A percentile compares a stretch with the other conserved stretches of the same genome.
Evolutionary conservation across 37 sponge, comb jelly and placozoan species (phyloP).

Genomic region (Spongilla lacustris): DNA sequence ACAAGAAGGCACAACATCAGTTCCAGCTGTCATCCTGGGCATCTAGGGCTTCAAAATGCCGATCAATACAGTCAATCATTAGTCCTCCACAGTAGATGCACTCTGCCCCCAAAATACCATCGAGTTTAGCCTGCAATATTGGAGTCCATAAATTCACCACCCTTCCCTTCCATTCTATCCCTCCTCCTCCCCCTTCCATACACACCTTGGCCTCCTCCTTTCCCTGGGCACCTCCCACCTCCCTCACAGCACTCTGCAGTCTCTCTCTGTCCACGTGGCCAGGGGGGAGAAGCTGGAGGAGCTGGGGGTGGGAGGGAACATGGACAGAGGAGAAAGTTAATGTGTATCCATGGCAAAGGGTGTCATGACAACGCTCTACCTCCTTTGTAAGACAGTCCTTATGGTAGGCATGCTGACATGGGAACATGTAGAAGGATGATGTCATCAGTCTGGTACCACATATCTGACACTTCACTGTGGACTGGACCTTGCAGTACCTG

Average conservation of each 20-base stretch:
- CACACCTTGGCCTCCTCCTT: not conserved
- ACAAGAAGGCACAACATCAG: no score
- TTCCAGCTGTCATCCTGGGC: not conserved
- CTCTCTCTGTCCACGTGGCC: not conserved
- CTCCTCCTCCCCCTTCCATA: no score
- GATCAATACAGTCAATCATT: constrained; percentile 72
- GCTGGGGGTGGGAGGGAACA: no score
- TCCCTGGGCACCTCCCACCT: constrained; percentile 5
- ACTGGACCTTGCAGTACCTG: constrained; percentile 79
- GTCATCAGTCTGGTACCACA: constrained; percentile 83
- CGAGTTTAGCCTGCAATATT: constrained; percentile 64
- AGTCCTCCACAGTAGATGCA: constrained; percentile 91
- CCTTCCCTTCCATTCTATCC: not conserved
- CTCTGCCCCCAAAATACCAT: constrained; percentile 83
- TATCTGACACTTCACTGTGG: constrained; percentile 70
- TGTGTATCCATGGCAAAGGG: no score
- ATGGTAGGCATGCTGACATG: constrained; percentile 95
- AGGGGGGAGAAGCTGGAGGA: not conserved
- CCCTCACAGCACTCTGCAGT: not conserved
- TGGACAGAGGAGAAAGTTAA: not conserved
- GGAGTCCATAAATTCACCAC: not conserved
- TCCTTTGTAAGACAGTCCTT: constrained; percentile 80
- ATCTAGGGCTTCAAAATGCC: constrained; percentile 8
- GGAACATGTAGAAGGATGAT: constrained; percentile 93
- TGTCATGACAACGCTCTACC: constrained; percentile 4